phyloP scores from a whole-genome alignment of 2,113 vertebrate genomes.

The Prietella phreatophila region DNA sequence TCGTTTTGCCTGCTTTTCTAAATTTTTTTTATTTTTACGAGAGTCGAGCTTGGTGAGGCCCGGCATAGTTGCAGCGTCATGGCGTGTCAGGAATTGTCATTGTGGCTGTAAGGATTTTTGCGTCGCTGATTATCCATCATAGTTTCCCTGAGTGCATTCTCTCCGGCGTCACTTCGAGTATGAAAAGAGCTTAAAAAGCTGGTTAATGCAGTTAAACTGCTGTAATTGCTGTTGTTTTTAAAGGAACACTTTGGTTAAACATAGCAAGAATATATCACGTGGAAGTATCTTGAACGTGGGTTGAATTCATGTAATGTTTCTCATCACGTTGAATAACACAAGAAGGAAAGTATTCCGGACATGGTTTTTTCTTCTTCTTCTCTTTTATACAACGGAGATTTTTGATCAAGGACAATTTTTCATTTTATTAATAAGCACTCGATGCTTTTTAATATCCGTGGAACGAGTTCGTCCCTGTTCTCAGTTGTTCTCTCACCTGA shows the following conservation, averaged over 20 bases:
- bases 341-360: not conserved
- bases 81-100: not conserved
- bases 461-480: not conserved
- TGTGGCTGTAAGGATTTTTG: constrained; percentile 38
- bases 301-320: too few species aligned
- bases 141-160: constrained; percentile 23
- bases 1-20: constrained; percentile 39
- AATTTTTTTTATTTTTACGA: not conserved
- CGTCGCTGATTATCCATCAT: constrained; percentile 33
- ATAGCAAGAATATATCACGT: not conserved
- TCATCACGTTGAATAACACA: not conserved
- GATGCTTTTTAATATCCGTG: not conserved
- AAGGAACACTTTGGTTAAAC: not conserved
- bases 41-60: not conserved
- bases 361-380: not conserved
- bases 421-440: not conserved
- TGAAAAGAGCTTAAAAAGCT: not conserved
- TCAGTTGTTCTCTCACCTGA: not conserved
- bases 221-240: not conserved
- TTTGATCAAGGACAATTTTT: not conserved
- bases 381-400: not conserved
- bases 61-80: not conserved
- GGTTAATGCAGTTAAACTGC: not conserved
- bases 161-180: constrained; percentile 7
- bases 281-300: not conserved